Evolutionary conservation across 2,113 vertebrate genomes (phyloP).

Genomic region (Elanus axillaris): DNA sequence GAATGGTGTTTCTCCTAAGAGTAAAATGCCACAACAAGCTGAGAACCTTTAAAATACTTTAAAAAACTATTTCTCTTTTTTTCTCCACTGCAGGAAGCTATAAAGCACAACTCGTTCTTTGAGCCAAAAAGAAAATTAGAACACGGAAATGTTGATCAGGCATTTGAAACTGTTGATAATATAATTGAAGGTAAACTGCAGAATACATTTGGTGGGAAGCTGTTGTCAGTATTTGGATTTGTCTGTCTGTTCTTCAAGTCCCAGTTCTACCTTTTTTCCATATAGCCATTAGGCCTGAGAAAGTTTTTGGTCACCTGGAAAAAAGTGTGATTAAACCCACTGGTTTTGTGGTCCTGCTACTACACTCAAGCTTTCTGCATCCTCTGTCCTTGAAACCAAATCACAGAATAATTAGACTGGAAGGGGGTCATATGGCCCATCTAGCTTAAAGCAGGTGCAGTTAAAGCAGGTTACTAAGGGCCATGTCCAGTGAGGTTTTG

Average conservation of each 20-base stretch:
- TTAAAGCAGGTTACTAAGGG: not conserved
- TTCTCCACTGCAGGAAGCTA: constrained; percentile 66
- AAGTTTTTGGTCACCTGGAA: not conserved
- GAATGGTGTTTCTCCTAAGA: not conserved
- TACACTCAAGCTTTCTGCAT: not conserved
- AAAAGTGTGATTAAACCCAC: not conserved
- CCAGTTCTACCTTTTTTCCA: not conserved
- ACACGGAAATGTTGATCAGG: constrained; percentile 69
- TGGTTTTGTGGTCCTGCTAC: not conserved
- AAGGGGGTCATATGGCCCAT: not conserved
- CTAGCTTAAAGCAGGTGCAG: not conserved
- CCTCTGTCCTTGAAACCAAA: not conserved
- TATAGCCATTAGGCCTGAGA: not conserved
- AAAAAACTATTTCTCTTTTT: not conserved
- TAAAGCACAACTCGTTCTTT: constrained; percentile 71
- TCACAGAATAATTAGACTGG: not conserved
- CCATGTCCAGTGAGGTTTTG: not conserved
- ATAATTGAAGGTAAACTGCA: constrained; percentile 72
- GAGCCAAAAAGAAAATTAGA: constrained; percentile 65
- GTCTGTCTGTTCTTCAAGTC: not conserved
- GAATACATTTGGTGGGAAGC: not conserved
- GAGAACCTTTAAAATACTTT: not conserved
- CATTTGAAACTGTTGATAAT: constrained; percentile 69
- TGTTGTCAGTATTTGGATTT: not conserved
- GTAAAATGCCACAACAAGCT: not conserved